Conservation (phyloP, 2,888 invertebrate genomes). For the Synergus japonicus region DNA sequence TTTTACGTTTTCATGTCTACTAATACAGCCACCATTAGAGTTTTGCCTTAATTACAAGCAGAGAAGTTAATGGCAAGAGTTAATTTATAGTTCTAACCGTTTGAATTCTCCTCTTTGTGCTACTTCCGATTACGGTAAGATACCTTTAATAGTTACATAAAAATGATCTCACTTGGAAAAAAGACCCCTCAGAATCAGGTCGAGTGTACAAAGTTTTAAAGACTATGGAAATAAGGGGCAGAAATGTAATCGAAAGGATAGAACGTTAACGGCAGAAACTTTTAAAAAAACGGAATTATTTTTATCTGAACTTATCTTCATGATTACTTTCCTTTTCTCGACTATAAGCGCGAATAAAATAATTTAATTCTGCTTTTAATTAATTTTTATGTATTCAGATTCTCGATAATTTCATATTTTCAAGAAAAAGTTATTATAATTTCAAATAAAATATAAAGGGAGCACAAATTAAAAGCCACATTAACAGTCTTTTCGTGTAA, state of each 20-base stretch:
- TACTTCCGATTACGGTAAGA: not conserved
- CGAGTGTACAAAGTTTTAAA: not conserved
- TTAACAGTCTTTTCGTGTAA: not conserved
- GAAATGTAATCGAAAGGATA: not conserved
- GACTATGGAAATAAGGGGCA: not conserved
- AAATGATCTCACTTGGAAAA: constrained; percentile 8
- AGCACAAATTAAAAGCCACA: not conserved
- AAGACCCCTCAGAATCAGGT: not conserved
- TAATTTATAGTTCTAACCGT: constrained; percentile 3
- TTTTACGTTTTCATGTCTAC: constrained; percentile 13
- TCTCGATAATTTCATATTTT: not conserved
- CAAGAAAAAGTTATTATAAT: not conserved
- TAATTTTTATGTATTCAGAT: not conserved
- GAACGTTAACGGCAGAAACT: not conserved
- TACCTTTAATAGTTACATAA: not conserved
- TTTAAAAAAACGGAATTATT: not conserved
- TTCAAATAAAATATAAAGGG: not conserved
- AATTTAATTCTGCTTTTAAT: not conserved
- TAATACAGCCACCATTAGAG: constrained; percentile 16
- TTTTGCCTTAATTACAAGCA: constrained; percentile 19
- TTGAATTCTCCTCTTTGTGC: not conserved
- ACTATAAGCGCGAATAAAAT: not conserved
- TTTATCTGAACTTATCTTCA: too few relatives aligned
- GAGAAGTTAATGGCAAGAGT: constrained; percentile 13
- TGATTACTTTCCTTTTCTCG: too few relatives aligned